Conservation (phyloP, 2,113 vertebrate species). For the Erpornis zantholeuca region DNA sequence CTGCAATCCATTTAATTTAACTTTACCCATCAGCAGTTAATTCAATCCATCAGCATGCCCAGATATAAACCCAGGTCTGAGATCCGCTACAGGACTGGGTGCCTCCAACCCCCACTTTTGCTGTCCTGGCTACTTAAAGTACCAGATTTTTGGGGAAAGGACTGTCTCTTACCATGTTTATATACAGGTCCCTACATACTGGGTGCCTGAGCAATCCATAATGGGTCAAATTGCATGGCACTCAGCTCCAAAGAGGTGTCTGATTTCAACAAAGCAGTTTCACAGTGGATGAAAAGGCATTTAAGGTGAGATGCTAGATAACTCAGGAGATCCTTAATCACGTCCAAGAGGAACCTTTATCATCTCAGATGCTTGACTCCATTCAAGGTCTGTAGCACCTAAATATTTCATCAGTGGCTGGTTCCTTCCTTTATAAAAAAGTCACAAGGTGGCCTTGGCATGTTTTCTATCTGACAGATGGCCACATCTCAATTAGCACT, state of each 20-base stretch:
- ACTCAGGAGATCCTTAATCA: not conserved
- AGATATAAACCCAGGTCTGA: not conserved
- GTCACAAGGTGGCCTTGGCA: not conserved
- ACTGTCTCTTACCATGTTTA: not conserved
- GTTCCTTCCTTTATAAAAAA: not conserved
- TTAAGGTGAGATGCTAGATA: not conserved
- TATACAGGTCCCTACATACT: not conserved
- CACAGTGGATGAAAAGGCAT: not conserved
- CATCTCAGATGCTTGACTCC: not conserved
- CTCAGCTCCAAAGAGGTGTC: not conserved
- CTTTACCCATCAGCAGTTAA: not conserved
- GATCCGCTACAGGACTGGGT: not conserved
- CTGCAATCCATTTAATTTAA: not conserved
- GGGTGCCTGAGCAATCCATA: not conserved
- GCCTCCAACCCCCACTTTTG: accelerated
- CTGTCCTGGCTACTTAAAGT: not conserved
- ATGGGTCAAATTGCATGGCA: not conserved
- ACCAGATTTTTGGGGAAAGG: not conserved
- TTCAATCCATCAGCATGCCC: not conserved
- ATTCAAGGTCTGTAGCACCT: not conserved
- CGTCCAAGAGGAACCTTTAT: not conserved
- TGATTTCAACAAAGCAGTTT: not conserved
- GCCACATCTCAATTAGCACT: not conserved
- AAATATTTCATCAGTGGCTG: not conserved
- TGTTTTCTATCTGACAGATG: constrained; percentile 25